Evolutionary conservation across 2,888 invertebrate genomes (phyloP).

Genomic region (Drosophila flavopinicola): DNA sequence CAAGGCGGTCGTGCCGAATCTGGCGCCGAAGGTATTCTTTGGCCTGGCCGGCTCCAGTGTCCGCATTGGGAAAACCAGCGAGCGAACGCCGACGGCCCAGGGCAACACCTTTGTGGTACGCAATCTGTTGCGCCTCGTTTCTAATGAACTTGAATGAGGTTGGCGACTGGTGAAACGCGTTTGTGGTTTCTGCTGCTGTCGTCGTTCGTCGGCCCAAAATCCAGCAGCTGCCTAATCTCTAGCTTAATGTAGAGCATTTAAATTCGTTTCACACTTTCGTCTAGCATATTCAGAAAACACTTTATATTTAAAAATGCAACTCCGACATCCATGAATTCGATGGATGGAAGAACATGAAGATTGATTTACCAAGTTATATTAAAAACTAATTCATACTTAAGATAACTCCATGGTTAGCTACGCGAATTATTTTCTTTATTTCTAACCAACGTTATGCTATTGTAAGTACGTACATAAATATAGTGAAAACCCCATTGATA

Average conservation of each 20-base stretch:
- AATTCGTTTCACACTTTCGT: slow-evolving; percentile 54
- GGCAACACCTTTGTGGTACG: slow-evolving; percentile 69
- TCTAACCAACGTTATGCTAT: slow-evolving; percentile 8
- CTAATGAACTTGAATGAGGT: slow-evolving; percentile 72
- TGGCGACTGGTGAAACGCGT: slow-evolving; percentile 74
- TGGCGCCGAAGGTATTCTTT: slow-evolving; percentile 89
- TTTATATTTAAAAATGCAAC: slow-evolving; percentile 14
- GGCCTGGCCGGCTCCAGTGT: slow-evolving; percentile 88
- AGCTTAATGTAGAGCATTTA: slow-evolving; percentile 18
- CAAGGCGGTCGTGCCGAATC: slow-evolving; percentile 86
- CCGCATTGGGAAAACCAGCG: slow-evolving; percentile 77
- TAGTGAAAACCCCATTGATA: slow-evolving; percentile 4
- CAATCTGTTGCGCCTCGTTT: slow-evolving; percentile 72
- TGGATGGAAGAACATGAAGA: slow-evolving; percentile 33
- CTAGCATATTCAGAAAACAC: slow-evolving; percentile 16
- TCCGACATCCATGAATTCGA: slow-evolving; percentile 2
- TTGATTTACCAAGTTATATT: slow-evolving; percentile 64
- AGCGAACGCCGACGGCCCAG: slow-evolving; percentile 55
- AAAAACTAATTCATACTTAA: slow-evolving; percentile 46
- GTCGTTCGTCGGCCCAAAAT: slow-evolving; percentile 3
- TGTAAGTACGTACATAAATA: slow-evolving; percentile 15
- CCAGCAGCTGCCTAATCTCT: slow-evolving; percentile 24
- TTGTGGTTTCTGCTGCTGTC: slow-evolving; percentile 50
- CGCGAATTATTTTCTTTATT: slow-evolving; percentile 11
- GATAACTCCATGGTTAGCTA: slow-evolving; percentile 12